Base-by-base conservation (phyloP, 2,888 invertebrate species). In the Coelinius sp. region DNA sequence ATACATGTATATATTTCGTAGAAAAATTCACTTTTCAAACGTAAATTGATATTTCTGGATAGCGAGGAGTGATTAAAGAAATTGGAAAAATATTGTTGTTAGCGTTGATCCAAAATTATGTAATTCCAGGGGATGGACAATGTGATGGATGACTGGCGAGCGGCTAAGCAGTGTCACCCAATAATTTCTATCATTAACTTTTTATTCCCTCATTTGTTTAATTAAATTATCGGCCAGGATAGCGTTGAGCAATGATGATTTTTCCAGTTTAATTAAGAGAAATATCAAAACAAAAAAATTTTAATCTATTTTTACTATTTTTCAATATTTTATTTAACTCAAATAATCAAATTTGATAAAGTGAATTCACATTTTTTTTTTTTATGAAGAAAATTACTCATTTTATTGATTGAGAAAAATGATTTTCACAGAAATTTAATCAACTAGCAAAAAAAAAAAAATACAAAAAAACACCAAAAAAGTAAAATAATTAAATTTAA, bases 31-130 rank as follows among this genome's bases (percentile, higher is more conserved):
- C 41, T 53, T 63, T 7, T n/a, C 41, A 41, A n/a, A 0, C 41
- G n/a, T 14, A 14, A 8, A 24, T 52, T 52, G 52, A 10, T 52
- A 62, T 46, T 31, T 8, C 53, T 35, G 63, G 63, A 27, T 22
- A 24, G 46, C 35, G 41, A 53, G 22, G 31, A 35, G 38, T 49
- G 25, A 63, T 41, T 31, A 44, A 53, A 38, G 68, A 78, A 76
- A 76, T 82, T 85, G 86, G 84, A 81, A 83, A 85, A 86, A 85
- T 86, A 86, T 86, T 77, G 80, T 85, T 84, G 83, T 81, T 85
- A 81, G 82, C 79, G 84, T 81, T 78, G 80, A 83, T 81, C 81
- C 80, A 75, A 80, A 80, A 53, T 53, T 27, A 7, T 84, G 79
- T 69, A 75, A 72, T 86, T 85, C 77, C 85, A 85, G 86, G 85